Base-by-base conservation (phyloP, 2,888 invertebrate species). In the Pseudeuparius sepicola region DNA sequence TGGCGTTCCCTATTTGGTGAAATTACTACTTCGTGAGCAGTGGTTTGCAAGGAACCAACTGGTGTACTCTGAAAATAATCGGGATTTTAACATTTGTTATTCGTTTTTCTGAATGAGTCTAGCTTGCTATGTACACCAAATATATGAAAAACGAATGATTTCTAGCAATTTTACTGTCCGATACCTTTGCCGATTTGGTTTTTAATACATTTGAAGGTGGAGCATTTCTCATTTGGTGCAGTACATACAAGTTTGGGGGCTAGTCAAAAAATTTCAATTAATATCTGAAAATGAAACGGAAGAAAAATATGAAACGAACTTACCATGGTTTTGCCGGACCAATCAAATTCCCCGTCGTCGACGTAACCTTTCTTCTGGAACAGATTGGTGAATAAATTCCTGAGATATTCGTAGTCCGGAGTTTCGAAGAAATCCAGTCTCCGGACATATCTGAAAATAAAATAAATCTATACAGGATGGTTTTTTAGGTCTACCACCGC, bases 401-500 rank as follows among this genome's bases (percentile, higher is more conserved):
- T 77, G 65, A 96, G 76, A 73, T 96, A 96, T 67, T 97, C 94
- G 72, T 98, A 98, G 71, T 98, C 97, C 40, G 98, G 98, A 50
- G 93, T 92, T 73, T 98, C 98, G 72, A 97, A 98, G 74, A 98
- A 98, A 71, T 98, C 98, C 65, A 98, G 73, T 61, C 93, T 79
- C 53, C 86, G 55, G 42, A 98, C 97, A 71, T 98, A 98, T 57
- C 94, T 83, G n/a, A n/a, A n/a, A n/a, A n/a, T n/a, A n/a, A n/a
- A n/a, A n/a, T n/a, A n/a, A n/a, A n/a, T n/a, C n/a, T n/a, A n/a
- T n/a, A n/a, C n/a, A n/a, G n/a, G n/a, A n/a, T n/a, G n/a, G n/a
- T n/a, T n/a, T n/a, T n/a, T n/a, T n/a, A n/a, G n/a, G n/a, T n/a
- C n/a, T n/a, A n/a, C n/a, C n/a, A n/a, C n/a, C n/a, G n/a, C n/a